Base-by-base conservation (phyloP, 2,888 invertebrate genomes). In the Lysandra bellargus region DNA sequence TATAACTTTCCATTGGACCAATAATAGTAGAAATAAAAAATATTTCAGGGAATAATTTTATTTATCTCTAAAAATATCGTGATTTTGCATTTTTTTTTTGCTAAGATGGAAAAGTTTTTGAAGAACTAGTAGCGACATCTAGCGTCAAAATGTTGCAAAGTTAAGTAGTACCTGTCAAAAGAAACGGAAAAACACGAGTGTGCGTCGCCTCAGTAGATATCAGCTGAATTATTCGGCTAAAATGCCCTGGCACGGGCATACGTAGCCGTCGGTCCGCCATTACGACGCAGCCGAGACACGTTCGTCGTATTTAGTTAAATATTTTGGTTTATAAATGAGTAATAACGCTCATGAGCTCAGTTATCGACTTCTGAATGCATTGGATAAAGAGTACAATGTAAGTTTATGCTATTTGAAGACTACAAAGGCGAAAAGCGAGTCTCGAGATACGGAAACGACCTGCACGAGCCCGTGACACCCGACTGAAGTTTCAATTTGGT, bases 301-400 rank as follows among this genome's bases (percentile, higher is more conserved):
- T 95, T 94, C 93, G 95, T 95, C 94, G 94, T 94, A 95, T 95
- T 95, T 95, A 94, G 95, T 95, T 94, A 91, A 94, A 94, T 95
- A 95, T 94, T 95, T 95, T 94, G 90, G 92, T 93, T 94, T 95
- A 96, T 96, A 96, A 96, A 97, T 97, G 97, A 97, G 96, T 96
- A 96, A 96, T 95, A 96, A 96, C 95, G 96, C 96, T 95, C 96
- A 96, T 95, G 98, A 98, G 96, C 97, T 99, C 96, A 98, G 98
- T 96, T 97, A 98, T 96, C 98, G 97, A 97, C 97, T 99, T 97
- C 97, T 98, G 96, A 97, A 97, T 97, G 98, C 98, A 95, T 96
- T 99, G 96, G 98, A 99, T 97, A 97, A 96, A 96, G 98, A 98
- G 96, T 98, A 98, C 96, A 98, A 99, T 98, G 99, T 99, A 98